Percentiles rank a stretch among this genome's conserved stretches.
Evolutionary conservation across 2,797 vertebrate genomes (phyloP).

Genomic region (Novumbra hubbsi): DNA sequence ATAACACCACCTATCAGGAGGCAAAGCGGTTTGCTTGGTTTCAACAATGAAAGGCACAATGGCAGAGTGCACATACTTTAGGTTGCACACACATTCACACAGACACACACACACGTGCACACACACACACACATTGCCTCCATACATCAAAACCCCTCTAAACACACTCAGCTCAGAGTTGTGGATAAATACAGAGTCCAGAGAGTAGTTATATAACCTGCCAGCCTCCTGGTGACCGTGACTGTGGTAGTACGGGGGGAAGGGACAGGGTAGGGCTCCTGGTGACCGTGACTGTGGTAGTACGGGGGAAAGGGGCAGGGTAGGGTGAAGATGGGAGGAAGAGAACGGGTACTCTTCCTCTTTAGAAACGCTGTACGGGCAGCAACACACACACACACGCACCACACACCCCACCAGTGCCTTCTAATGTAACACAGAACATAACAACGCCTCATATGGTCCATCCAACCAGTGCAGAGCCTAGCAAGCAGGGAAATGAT

Average conservation of each 20-base stretch:
- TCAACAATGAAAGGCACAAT: neutral
- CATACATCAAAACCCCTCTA: neutral
- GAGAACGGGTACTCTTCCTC: slow-evolving; percentile 1
- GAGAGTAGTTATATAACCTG: slow-evolving; percentile 62
- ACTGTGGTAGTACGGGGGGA: slow-evolving; percentile 43
- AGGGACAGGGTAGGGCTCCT: slow-evolving; percentile 37
- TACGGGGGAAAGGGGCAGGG: slow-evolving; percentile 27
- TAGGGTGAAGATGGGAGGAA: slow-evolving; percentile 28
- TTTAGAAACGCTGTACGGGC: neutral
- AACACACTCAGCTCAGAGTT: neutral
- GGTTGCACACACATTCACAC: neutral
- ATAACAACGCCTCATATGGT: neutral
- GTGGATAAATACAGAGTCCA: slow-evolving; percentile 32
- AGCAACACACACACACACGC: neutral
- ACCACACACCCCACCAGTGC: neutral
- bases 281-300: slow-evolving; percentile 62
- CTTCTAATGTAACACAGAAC: neutral
- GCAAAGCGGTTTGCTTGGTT: neutral
- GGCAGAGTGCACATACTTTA: neutral
- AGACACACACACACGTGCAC: neutral
- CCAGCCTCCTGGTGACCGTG: slow-evolving; percentile 62
- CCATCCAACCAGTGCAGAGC: neutral
- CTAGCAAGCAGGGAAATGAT: slow-evolving; percentile 1
- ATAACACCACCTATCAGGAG: neutral
- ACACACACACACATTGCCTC: slow-evolving; percentile 3